phyloP scores from a whole-genome alignment of 2,797 vertebrate species.

The Thamnophis elegans region DNA sequence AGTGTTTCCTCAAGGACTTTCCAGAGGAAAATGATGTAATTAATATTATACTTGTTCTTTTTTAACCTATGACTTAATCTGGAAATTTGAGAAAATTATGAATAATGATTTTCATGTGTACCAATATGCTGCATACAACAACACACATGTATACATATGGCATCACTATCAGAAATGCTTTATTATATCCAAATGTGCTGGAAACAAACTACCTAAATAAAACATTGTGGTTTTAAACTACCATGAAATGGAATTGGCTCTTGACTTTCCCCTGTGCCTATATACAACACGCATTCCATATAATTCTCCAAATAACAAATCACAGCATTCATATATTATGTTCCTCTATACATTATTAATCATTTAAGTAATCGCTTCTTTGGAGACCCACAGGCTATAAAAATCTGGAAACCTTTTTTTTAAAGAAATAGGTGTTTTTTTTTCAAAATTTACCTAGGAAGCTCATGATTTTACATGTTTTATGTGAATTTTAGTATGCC shows the following conservation, averaged over 20 bases:
- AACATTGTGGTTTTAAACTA: not conserved
- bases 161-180: not conserved
- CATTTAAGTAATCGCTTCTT: not conserved
- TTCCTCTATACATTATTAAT: not conserved
- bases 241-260: not conserved
- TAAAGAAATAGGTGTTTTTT: not conserved
- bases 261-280: not conserved
- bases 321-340: not conserved
- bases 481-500: not conserved
- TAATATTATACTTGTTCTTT: constrained; percentile 34
- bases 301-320: not conserved
- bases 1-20: not conserved
- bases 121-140: not conserved
- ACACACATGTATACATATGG: not conserved
- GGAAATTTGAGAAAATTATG: constrained; percentile 48
- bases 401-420: not conserved
- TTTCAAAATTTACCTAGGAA: accelerated
- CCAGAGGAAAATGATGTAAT: constrained; percentile 54
- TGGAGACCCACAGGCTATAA: not conserved
- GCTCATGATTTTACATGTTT: not conserved
- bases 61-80: constrained; percentile 46
- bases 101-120: constrained; percentile 49
- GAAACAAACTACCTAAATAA: not conserved
- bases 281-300: not conserved
- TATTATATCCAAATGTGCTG: not conserved